Percentiles rank a stretch among this genome's conserved stretches.
Conservation (phyloP, 2,113 vertebrate genomes). For the Arvicanthis niloticus region DNA sequence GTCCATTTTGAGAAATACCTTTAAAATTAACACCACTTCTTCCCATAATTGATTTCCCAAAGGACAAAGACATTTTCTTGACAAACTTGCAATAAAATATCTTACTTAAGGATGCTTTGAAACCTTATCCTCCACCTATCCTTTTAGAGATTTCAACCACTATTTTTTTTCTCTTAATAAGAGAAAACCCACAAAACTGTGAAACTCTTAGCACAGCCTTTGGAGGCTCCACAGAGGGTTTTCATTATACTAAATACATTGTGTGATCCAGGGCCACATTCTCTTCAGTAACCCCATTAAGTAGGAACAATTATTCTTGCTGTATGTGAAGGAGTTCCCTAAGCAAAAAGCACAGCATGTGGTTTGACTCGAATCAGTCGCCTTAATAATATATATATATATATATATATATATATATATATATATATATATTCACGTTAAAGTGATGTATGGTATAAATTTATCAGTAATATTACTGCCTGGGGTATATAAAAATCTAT, state of each 20-base stretch:
- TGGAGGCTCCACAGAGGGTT: conserved; percentile 70
- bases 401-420: neutral
- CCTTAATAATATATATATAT: neutral
- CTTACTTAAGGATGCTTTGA: conserved; percentile 37
- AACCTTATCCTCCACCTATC: conserved; percentile 48
- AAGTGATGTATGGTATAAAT: conserved; percentile 82
- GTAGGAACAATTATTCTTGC: conserved; percentile 79
- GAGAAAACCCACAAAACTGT: conserved; percentile 62
- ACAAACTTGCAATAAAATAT: neutral
- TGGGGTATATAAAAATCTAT: conserved; percentile 78
- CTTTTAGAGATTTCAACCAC: conserved; percentile 66
- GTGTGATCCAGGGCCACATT: conserved; percentile 65
- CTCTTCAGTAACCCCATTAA: conserved; percentile 73
- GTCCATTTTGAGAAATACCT: neutral
- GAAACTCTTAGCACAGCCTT: conserved; percentile 57
- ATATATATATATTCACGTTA: conserved; percentile 55
- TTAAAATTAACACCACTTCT: neutral
- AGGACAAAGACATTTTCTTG: conserved; percentile 3
- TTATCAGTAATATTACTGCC: conserved; percentile 83
- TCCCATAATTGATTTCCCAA: neutral
- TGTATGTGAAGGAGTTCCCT: conserved; percentile 72
- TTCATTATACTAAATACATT: conserved; percentile 57
- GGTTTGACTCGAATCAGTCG: conserved; percentile 78
- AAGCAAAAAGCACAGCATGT: conserved; percentile 79
- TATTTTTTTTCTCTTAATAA: conserved; percentile 57